These are phyloP conservation scores for Lemur catta DNA, from an alignment of 2,797 vertebrate species.

Conservation along the genomic window DNA sequence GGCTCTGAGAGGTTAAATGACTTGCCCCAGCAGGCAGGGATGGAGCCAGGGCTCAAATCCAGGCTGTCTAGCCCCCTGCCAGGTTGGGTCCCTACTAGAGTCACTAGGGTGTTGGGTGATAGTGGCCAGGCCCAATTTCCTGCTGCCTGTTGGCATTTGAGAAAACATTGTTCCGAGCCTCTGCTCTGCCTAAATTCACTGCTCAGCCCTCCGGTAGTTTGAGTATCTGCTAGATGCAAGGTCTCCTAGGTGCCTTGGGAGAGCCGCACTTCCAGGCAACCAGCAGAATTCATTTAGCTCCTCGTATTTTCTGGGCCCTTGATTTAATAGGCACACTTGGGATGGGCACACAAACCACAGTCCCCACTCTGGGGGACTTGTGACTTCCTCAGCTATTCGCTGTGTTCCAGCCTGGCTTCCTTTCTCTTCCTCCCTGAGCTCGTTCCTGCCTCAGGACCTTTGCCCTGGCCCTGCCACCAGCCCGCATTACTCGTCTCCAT, in stretches of 20 bases:
- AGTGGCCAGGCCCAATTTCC: background rate
- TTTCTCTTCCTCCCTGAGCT: background rate
- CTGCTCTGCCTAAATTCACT: background rate
- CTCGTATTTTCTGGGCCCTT: background rate
- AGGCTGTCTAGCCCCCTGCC: background rate
- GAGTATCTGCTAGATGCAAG: background rate
- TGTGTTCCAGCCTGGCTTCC: background rate
- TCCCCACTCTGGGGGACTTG: background rate
- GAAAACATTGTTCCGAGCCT: background rate
- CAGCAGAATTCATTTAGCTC: background rate
- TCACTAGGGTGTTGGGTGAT: background rate
- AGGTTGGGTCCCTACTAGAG: background rate
- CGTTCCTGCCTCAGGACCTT: background rate
- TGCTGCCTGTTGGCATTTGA: background rate
- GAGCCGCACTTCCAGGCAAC: background rate
- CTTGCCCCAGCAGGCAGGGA: background rate
- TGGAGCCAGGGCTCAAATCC: background rate
- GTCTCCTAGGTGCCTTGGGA: background rate
- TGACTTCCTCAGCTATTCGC: background rate
- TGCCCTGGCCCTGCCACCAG: background rate
- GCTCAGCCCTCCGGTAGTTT: background rate
- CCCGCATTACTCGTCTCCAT: background rate
- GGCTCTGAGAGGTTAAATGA: background rate
- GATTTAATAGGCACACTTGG: background rate
- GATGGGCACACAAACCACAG: background rate